Base-by-base conservation (phyloP, 2,888 invertebrate species). In the Microplitis manilae region DNA sequence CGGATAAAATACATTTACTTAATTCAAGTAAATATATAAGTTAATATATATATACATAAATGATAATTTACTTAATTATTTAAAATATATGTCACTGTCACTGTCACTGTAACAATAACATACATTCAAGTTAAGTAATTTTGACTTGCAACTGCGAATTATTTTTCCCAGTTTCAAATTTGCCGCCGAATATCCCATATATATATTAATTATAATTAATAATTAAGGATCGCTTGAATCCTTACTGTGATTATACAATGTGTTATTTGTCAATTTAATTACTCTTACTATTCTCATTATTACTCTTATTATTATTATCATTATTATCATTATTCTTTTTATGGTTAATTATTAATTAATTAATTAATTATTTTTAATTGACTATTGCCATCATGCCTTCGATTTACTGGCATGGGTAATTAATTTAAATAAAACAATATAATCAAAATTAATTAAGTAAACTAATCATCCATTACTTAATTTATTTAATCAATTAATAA, bases 161-260 rank as follows among this genome's bases (percentile, higher is more conserved):
- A 30, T 30, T 30, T 30, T 30, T 30, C 0, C 30, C 30, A 30
- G 4, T 30, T 30, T 30, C 30, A 30, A 30, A 30, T 30, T 30
- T 30, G 30, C 30, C 30, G 30, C 30, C 4, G 30, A 30, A 30
- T 30, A 30, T 30, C 30, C 30, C 30, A 30, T 30, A 30, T 30
- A 30, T 30, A 30, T 30, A 30, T 30, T 30, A 30, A 30, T 30
- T 30, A 30, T 30, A 30, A 30, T 30, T 30, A 30, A 30, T 30
- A 30, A 30, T 77, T 71, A 61, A 79, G 76, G 75, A 79, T 79
- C 77, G 77, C 81, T 81, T 78, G 72, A 74, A 76, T 78, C 70
- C 77, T 77, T 77, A 62, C 30, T 62, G 64, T 67, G 73, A 73
- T 73, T 61, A 75, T 68, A 75, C 69, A 40, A 69, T 60, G 61